phyloP scores from a whole-genome alignment of 1,140 invertebrate genomes.

The Zaprionus davidi region DNA sequence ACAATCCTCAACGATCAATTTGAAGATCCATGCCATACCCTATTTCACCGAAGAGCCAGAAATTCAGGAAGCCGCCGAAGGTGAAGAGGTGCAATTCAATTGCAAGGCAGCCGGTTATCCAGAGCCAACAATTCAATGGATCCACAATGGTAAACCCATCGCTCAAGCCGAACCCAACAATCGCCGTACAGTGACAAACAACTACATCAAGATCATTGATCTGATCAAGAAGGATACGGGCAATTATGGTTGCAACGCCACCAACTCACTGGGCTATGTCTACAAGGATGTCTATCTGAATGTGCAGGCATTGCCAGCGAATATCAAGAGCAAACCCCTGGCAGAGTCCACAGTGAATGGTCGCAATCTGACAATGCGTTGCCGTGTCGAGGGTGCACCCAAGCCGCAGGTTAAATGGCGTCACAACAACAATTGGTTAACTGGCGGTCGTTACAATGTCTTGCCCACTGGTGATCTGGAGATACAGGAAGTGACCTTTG shows the following conservation, averaged over 20 bases:
- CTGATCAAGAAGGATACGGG: slow-evolving; percentile 96
- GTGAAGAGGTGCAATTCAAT: slow-evolving; percentile 93
- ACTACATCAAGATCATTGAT: slow-evolving; percentile 93
- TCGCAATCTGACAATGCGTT: slow-evolving; percentile 92
- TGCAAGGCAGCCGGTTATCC: slow-evolving; percentile 96
- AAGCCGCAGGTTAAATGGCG: slow-evolving; percentile 98
- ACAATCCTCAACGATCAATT: slow-evolving; percentile 92
- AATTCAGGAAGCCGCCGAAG: slow-evolving; percentile 94
- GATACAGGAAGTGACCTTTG: slow-evolving; percentile 92
- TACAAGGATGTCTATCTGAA: slow-evolving; percentile 99
- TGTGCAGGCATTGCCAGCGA: slow-evolving; percentile 95
- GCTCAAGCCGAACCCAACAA: slow-evolving; percentile 90
- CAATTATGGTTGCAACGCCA: slow-evolving; percentile 99
- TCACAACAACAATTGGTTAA: slow-evolving; percentile 88
- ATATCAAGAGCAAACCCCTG: slow-evolving; percentile 93
- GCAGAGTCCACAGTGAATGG: slow-evolving; percentile 93
- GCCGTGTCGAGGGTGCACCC: slow-evolving; percentile 97
- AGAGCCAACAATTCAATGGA: slow-evolving; percentile 96
- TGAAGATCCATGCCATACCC: slow-evolving; percentile 93
- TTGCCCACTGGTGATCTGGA: slow-evolving; percentile 92
- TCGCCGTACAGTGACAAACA: slow-evolving; percentile 87
- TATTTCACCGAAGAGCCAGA: slow-evolving; percentile 97
- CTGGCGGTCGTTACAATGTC: slow-evolving; percentile 91
- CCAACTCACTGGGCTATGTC: slow-evolving; percentile 98
- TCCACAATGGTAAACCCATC: slow-evolving; percentile 97